These are phyloP conservation scores for Neotoxoptera formosana DNA, from an alignment of 1,140 invertebrate species.

Conservation along the genomic window DNA sequence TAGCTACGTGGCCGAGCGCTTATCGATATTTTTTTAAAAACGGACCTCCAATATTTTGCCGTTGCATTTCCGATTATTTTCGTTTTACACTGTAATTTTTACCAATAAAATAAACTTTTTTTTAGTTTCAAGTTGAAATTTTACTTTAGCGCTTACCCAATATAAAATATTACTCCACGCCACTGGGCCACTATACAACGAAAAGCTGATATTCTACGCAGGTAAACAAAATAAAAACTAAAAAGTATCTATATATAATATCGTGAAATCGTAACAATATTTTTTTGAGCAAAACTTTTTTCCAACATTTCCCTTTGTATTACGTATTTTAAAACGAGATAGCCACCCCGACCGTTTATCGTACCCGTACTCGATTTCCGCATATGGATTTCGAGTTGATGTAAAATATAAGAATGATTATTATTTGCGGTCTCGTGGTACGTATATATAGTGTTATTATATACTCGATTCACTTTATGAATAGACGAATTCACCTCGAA, in stretches of 20 bases:
- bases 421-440: background rate
- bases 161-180: no score
- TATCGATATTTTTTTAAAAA: no score
- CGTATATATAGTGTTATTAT: background rate
- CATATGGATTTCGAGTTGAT: background rate
- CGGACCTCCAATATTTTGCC: no score
- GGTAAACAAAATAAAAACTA: background rate
- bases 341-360: background rate
- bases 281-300: background rate
- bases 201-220: no score
- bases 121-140: no score
- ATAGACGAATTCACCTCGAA: background rate
- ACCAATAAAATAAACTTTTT: no score
- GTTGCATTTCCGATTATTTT: no score
- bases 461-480: background rate
- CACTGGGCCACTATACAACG: no score
- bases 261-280: background rate
- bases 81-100: no score
- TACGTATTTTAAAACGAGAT: background rate
- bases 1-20: no score
- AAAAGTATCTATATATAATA: background rate
- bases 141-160: no score
- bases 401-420: background rate
- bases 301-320: background rate
- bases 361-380: background rate